phyloP scores from a whole-genome alignment of 2,113 vertebrate species.

The Leptosomus discolor region DNA sequence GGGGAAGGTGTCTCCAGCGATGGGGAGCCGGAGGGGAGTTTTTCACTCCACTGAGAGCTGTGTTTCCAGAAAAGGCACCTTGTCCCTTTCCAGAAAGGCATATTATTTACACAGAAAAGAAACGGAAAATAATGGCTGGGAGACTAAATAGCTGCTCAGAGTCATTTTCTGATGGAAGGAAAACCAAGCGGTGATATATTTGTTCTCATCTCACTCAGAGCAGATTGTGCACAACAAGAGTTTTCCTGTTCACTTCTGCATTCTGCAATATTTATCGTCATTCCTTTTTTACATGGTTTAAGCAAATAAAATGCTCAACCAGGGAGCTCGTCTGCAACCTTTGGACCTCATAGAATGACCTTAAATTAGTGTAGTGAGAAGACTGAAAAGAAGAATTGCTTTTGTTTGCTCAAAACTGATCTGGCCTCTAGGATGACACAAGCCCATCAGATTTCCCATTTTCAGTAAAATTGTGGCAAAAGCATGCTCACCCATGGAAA shows the following conservation, averaged over 20 bases:
- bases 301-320: not conserved
- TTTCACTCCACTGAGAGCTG: not conserved
- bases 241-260: not conserved
- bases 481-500: not conserved
- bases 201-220: not conserved
- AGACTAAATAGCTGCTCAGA: not conserved
- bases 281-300: fast-evolving
- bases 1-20: not conserved
- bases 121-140: not conserved
- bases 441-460: not conserved
- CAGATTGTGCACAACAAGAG: not conserved
- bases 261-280: not conserved
- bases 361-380: not conserved
- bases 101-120: not conserved
- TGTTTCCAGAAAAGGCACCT: not conserved
- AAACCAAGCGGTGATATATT: not conserved
- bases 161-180: not conserved
- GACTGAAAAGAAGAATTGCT: not conserved
- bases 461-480: not conserved
- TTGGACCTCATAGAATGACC: not conserved
- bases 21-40: not conserved
- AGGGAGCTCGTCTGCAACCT: not conserved
- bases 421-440: fast-evolving
- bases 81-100: not conserved
- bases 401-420: not conserved